Evolutionary conservation across 2,797 vertebrate species (phyloP), one percentile per base, ranked within the genome.

Genomic region (Callimico goeldii): DNA sequence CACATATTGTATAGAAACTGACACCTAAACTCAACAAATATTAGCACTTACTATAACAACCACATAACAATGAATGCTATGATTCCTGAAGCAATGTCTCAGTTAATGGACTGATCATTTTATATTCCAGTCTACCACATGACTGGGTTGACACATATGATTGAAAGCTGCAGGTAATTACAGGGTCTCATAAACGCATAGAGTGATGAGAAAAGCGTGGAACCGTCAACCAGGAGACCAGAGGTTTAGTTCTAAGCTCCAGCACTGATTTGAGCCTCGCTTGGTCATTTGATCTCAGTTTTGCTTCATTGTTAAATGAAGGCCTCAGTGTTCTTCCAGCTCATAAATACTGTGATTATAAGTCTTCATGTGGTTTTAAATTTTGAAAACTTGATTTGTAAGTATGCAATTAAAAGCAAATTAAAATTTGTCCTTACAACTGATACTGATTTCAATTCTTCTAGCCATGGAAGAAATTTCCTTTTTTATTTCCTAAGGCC

Each of bases 271-370:
- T 61, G 57, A 39, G 39, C 55, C 79, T 91, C 57, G n/a, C 58
- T 41, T 77, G 64, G 41, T 93, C 93, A 36, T 77, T 88, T 64
- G 58, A 86, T 46, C n/a, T 30, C 70, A 91, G 72, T 95, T 90
- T 89, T 81, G 43, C 26, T 87, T 84, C 22, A 64, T 76, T 76
- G 30, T 92, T 91, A 80, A 92, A 55, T 4, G 33, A 94, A 93
- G 72, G 28, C 19, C 64, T 79, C 52, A 70, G 0, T 22, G 57
- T 96, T 58, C n/a, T 80, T 67, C 22, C n/a, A 92, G 64, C 33
- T 97, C 52, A 85, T 70, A 72, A 94, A 39, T 58, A 48, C 70
- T 24, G n/a, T 50, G 50, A 79, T 67, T 52, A 13, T 64, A 81
- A 67, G 36, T 72, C 50, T 92, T 84, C 22, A 2, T 55, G 33